A percentile compares a stretch with the other conserved stretches of the same genome.
These are phyloP conservation scores for Spermophilus dauricus DNA, from an alignment of 2,113 vertebrate species.

Conservation along the genomic window DNA sequence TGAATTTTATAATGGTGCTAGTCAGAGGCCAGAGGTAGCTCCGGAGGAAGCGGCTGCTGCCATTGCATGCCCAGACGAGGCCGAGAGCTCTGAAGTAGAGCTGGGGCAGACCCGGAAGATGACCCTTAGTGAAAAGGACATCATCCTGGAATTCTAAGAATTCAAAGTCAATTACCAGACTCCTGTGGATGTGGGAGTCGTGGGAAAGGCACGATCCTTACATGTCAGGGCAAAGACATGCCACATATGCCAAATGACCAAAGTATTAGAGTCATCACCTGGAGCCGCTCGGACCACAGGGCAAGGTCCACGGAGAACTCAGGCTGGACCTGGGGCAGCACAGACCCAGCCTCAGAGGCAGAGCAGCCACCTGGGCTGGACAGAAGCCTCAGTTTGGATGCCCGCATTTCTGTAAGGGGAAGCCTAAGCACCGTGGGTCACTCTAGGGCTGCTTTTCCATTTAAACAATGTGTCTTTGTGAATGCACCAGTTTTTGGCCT, in stretches of 20 bases:
- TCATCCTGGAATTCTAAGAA: background rate
- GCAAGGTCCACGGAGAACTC: background rate
- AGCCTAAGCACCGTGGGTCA: background rate
- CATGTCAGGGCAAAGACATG: fast-evolving
- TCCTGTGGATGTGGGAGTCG: background rate
- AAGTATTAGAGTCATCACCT: background rate
- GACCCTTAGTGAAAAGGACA: background rate
- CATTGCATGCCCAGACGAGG: too few species aligned
- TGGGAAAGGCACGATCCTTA: background rate
- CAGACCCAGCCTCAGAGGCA: too few species aligned
- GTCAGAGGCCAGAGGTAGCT: background rate
- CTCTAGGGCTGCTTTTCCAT: background rate
- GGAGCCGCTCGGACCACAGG: fast-evolving
- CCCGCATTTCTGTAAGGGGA: background rate
- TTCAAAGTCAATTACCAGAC: background rate
- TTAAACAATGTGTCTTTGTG: background rate
- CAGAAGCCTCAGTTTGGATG: too few species aligned
- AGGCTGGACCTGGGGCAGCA: too few species aligned
- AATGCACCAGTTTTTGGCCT: background rate
- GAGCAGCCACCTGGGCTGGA: background rate
- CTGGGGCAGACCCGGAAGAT: background rate
- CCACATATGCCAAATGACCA: too few species aligned
- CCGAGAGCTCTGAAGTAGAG: background rate
- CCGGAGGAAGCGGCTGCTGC: background rate
- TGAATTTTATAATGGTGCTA: background rate